Evolutionary conservation across 2,113 vertebrate genomes (phyloP).

Genomic region (Poecilia latipinna): DNA sequence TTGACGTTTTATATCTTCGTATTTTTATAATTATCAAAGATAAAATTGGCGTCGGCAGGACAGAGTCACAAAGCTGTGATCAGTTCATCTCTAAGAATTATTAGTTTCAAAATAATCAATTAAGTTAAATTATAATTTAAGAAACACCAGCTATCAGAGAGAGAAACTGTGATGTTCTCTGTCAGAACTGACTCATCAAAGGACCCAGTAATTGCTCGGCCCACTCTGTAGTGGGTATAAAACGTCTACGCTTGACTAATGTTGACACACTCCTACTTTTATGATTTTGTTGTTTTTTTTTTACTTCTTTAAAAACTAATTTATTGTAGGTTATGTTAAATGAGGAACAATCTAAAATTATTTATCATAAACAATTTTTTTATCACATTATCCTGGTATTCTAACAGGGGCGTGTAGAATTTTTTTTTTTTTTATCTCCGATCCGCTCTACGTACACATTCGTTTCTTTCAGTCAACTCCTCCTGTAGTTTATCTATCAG

Average conservation of each 20-base stretch:
- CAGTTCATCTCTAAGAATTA: background rate
- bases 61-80: background rate
- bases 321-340: background rate
- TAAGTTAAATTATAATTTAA: background rate
- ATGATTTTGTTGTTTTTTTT: too few relatives aligned
- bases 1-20: background rate
- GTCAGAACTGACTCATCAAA: background rate
- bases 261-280: background rate
- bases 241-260: too few relatives aligned
- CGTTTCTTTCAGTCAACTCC: too few relatives aligned
- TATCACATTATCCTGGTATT: background rate
- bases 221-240: too few relatives aligned
- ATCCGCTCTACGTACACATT: too few relatives aligned
- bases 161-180: background rate
- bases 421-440: too few relatives aligned
- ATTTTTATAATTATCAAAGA: too few relatives aligned
- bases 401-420: too few relatives aligned
- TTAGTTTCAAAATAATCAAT: background rate
- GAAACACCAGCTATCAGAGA: background rate
- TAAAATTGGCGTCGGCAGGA: too few relatives aligned
- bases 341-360: background rate
- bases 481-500: too few relatives aligned
- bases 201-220: background rate
- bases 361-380: background rate
- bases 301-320: background rate